phyloP scores from a whole-genome alignment of 2,888 invertebrate species.

The Horisme vitalbata region DNA sequence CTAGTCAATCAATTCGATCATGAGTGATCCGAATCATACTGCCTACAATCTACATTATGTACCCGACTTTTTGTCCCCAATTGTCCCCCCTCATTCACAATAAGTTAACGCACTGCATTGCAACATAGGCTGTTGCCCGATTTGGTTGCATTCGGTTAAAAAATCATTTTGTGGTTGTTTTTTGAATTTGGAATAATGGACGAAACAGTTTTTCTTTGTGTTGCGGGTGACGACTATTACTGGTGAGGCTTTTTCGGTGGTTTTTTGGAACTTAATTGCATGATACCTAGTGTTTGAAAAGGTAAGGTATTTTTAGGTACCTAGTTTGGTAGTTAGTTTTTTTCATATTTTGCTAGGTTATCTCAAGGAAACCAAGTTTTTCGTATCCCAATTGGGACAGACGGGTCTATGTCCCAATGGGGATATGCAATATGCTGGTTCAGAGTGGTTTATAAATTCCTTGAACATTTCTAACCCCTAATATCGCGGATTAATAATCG shows the following conservation, averaged over 20 bases:
- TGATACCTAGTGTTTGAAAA: too few species aligned
- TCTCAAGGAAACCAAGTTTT: too few species aligned
- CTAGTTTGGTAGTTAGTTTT: too few species aligned
- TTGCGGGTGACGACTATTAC: too few species aligned
- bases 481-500: too few species aligned
- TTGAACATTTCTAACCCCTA: too few species aligned
- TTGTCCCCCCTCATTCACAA: constrained; percentile 58
- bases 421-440: too few species aligned
- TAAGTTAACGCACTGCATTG: constrained; percentile 49
- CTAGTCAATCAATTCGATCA: constrained; percentile 24
- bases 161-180: background rate
- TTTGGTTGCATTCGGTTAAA: constrained; percentile 44
- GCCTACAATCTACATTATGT: constrained; percentile 30
- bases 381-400: too few species aligned
- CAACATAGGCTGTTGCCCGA: constrained; percentile 54
- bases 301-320: background rate
- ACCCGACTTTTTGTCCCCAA: constrained; percentile 56
- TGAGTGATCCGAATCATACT: constrained; percentile 28
- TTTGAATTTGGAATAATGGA: constrained; percentile 26
- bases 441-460: too few species aligned
- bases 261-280: constrained; percentile 6
- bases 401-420: too few species aligned
- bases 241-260: constrained; percentile 49
- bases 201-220: constrained; percentile 47
- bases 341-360: too few species aligned